Evolutionary conservation across 2,797 vertebrate species (phyloP).

Genomic region (Lepilemur ruficaudatus): DNA sequence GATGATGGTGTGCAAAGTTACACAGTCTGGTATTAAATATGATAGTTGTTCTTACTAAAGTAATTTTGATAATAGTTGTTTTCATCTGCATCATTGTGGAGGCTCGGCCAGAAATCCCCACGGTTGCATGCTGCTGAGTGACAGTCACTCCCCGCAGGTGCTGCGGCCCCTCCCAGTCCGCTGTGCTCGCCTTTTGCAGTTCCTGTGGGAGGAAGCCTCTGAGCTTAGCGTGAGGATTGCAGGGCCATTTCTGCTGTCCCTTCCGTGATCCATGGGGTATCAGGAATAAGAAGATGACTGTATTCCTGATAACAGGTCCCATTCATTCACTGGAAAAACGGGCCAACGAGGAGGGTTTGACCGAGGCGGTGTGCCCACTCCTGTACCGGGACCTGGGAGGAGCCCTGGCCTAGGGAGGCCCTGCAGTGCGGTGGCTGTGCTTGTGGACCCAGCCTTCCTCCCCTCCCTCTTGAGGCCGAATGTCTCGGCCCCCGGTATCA

Average conservation of each 20-base stretch:
- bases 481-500: fast-evolving
- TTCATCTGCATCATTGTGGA: neutral
- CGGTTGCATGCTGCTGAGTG: neutral
- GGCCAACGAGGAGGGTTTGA: neutral
- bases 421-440: neutral
- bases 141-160: neutral
- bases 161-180: no score
- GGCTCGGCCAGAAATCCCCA: neutral
- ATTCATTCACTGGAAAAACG: neutral
- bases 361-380: neutral
- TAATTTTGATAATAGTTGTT: neutral
- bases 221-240: neutral
- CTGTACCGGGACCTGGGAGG: neutral
- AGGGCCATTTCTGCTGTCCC: neutral
- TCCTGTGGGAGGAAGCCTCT: neutral
- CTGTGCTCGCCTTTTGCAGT: neutral
- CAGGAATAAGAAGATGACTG: neutral
- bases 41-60: neutral
- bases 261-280: neutral
- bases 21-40: neutral
- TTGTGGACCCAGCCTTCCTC: neutral
- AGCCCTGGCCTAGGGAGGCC: neutral
- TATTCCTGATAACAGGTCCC: neutral
- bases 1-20: neutral
- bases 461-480: neutral